These are phyloP conservation scores for Diglossa cyanea DNA, from an alignment of 2,797 vertebrate genomes.

Conservation along the genomic window DNA sequence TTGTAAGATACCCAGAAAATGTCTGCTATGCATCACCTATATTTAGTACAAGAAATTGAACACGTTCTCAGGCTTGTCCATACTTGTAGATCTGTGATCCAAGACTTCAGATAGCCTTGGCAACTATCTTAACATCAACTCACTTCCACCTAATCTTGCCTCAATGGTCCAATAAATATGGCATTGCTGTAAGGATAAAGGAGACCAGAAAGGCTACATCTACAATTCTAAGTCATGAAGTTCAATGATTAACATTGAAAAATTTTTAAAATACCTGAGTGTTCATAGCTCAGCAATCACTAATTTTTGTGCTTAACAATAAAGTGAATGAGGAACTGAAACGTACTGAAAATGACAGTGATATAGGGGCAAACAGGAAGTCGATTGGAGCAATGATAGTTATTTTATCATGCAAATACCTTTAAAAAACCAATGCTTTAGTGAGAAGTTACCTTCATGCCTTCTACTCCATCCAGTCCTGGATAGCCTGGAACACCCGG, in stretches of 20 bases:
- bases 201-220: background rate
- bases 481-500: conserved; percentile 75
- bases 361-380: background rate
- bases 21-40: background rate
- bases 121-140: background rate
- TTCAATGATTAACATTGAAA: background rate
- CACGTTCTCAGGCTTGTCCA: background rate
- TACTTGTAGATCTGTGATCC: background rate
- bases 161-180: background rate
- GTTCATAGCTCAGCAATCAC: background rate
- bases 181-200: background rate
- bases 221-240: background rate
- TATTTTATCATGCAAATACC: background rate
- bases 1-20: background rate
- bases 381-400: background rate
- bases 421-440: background rate
- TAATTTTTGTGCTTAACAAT: background rate
- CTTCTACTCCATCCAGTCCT: conserved; percentile 79
- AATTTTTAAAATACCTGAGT: background rate
- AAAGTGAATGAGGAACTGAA: background rate
- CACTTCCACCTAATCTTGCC: background rate
- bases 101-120: background rate
- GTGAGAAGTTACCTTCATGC: conserved; percentile 83
- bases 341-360: background rate
- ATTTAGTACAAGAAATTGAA: background rate